Conservation (phyloP, 2,113 vertebrate species). For the Felis chaus region DNA sequence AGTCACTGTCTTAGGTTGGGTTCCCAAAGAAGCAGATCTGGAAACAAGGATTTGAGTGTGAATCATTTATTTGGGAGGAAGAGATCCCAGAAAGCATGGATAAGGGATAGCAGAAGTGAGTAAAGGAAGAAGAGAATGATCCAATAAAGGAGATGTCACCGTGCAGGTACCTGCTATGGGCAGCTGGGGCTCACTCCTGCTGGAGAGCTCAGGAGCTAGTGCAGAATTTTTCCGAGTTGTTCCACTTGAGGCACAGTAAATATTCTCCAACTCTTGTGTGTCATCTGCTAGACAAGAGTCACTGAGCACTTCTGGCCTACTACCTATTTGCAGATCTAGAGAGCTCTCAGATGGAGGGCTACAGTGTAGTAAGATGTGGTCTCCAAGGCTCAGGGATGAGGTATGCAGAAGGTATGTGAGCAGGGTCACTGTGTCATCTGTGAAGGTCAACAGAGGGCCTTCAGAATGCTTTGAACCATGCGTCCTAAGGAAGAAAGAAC, state of each 20-base stretch:
- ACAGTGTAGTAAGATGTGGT: neutral
- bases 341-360: neutral
- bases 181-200: neutral
- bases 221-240: neutral
- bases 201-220: neutral
- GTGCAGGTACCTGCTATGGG: neutral
- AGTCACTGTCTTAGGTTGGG: neutral
- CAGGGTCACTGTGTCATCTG: neutral
- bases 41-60: neutral
- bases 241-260: neutral
- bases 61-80: neutral
- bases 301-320: neutral
- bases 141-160: neutral
- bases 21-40: neutral
- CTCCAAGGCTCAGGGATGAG: neutral
- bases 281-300: neutral
- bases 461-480: neutral
- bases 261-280: neutral
- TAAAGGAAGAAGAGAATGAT: neutral
- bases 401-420: neutral
- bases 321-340: neutral
- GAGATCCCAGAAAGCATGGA: neutral
- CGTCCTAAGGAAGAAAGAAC: neutral
- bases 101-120: neutral
- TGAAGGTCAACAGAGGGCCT: neutral